Base-by-base conservation (phyloP, 2,113 vertebrate genomes). In the Python bivittatus region DNA sequence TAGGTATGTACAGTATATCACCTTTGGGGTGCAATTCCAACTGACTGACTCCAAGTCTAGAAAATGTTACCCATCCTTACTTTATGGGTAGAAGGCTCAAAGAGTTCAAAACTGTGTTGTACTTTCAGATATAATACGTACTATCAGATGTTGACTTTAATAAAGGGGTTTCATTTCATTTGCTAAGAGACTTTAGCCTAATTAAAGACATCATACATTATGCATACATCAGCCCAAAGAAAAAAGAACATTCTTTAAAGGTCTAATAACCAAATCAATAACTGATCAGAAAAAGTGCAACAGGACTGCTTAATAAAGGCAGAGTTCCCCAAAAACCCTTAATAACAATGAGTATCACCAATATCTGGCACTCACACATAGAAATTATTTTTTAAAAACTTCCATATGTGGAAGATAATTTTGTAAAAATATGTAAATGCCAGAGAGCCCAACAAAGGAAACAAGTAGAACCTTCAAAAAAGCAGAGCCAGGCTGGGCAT, bases 361-460 rank as follows among this genome's bases (percentile, higher is more conserved):
- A n/a, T 38, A 53, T 53, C 52, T 6, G 25, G 9, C 12, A 54
- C 23, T 38, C 64, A 56, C 4, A 9, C 1, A 4, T 58, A 42
- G 4, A 48, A 42, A 27, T 33, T 44, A 60, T 88, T 22, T 79
- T 72, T 9, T 7, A 2, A 22, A 85, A 48, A 17, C 12, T 88
- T 33, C 5, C 79, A 56, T 42, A 2, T 6, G 48, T 20, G 17
- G 8, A 94, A 91, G 92, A 93, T 29, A 29, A 12, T 89, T 33
- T 54, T 52, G 33, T 68, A 53, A 94, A 33, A 88, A 92, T 3
- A 54, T 53, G 87, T 8, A 8, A 93, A 42, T 87, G 79, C 56
- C 91, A 88, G 29, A 2, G 13, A 94, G 91, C 88, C 95, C 95
- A 95, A 94, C 93, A 97, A 95, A 95, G 94, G 94, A 95, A 89